Base-by-base conservation (phyloP, 2,113 vertebrate species). In the Phodopus roborovskii region DNA sequence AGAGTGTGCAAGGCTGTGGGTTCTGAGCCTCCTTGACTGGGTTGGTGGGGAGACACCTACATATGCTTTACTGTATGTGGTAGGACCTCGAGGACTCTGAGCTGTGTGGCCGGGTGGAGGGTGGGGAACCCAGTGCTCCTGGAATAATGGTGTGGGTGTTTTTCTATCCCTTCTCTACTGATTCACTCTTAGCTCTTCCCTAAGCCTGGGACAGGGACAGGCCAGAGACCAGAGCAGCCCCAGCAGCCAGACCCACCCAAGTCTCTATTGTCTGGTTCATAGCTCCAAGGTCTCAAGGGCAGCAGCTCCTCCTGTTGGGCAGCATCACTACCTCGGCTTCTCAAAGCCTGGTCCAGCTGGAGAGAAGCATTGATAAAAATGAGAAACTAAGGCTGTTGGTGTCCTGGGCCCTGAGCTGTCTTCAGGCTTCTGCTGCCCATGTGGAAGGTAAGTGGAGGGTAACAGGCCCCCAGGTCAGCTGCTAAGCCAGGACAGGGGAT, bases 321-420 rank as follows among this genome's bases (percentile, higher is more conserved):
- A 97, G 88, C 9, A 96, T 98, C n/a, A 62, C 98, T 30, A 98
- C 98, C 53, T 98, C 98, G 62, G 90, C 96, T 3, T 91, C 39
- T 85, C 97, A 97, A 8, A 97, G 98, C 15, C 96, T 97, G 62
- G 42, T 99, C 88, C 97, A 97, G 95, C 26, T 99, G 56, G 98
- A 99, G 85, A 98, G 98, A 33, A 98, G 91, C 50, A 64, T 98
- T 91, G 90, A 79, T 45, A 96, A 83, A 71, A 7, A 22, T 4
- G 98, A 99, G 70, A 98, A 96, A 91, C 90, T 99, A 68, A 99
- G 98, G 98, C 94, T 99, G 91, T 98, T 97, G 4, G 97, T 98
- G 94, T 98, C 96, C 91, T 42, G 92, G 53, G 98, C 97, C 89
- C 98, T 97, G 56, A 97, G 73, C 45, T 99, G 99, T 93, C 95